phyloP scores from a whole-genome alignment of 2,113 vertebrate species.

The Bos taurus region ARS-UCD2.0 NC_037329.1:80667001-80667500 shows the following conservation, averaged over 20 bases:
- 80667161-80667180: background rate
- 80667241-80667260: background rate
- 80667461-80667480: background rate
- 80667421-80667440: background rate
- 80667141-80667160: background rate
- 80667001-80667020: slow-evolving; percentile 20
- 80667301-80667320: background rate
- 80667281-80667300: background rate
- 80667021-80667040: background rate
- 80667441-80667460: background rate
- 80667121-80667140: background rate
- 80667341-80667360: background rate
- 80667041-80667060: background rate
- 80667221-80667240: background rate
- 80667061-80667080: background rate
- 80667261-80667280: background rate
- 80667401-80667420: background rate
- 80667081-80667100: background rate
- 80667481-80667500: background rate
- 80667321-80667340: background rate
- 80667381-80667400: background rate
- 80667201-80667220: background rate
- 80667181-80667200: background rate
- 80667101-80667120: background rate
- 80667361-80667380: background rate